phyloP scores from a whole-genome alignment of 2,113 vertebrate species.

The Bujurquina vittata region DNA sequence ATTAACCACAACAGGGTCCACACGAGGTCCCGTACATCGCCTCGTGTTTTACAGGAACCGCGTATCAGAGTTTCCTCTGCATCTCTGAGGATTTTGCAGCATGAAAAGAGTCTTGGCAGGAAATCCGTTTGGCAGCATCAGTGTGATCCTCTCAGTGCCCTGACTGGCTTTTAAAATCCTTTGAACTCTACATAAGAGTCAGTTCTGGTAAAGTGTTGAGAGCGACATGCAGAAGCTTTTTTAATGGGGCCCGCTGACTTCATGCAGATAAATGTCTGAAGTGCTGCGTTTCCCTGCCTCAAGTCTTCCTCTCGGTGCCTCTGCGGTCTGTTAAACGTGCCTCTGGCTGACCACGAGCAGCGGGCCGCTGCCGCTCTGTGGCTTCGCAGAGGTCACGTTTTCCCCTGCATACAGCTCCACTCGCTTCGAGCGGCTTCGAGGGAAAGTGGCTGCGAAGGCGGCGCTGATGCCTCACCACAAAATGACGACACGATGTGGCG shows the following conservation, averaged over 20 bases:
- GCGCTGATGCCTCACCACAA: conserved; percentile 28
- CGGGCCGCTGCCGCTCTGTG: background rate
- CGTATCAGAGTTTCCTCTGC: conserved; percentile 12
- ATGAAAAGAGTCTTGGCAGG: background rate
- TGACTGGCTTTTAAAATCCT: background rate
- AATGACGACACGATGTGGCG: conserved; percentile 52
- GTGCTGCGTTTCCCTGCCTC: background rate
- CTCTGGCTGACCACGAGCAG: conserved; percentile 13
- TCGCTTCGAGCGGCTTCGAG: background rate
- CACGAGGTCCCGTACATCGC: background rate
- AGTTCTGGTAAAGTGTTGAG: background rate
- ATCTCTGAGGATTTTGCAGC: background rate
- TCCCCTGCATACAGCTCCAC: background rate
- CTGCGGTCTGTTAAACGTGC: conserved; percentile 31
- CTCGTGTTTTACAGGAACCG: conserved; percentile 14
- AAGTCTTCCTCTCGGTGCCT: background rate
- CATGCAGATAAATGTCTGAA: background rate
- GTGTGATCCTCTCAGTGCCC: background rate
- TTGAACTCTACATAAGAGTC: background rate
- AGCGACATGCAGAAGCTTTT: background rate
- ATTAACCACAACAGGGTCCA: background rate
- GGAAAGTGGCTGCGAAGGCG: background rate
- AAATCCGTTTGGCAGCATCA: background rate
- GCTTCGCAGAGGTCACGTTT: background rate
- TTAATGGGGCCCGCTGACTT: background rate